Evolutionary conservation across 2,113 vertebrate genomes (phyloP), one percentile per base, ranked within the genome.

Genomic region (Sylvia atricapilla): DNA sequence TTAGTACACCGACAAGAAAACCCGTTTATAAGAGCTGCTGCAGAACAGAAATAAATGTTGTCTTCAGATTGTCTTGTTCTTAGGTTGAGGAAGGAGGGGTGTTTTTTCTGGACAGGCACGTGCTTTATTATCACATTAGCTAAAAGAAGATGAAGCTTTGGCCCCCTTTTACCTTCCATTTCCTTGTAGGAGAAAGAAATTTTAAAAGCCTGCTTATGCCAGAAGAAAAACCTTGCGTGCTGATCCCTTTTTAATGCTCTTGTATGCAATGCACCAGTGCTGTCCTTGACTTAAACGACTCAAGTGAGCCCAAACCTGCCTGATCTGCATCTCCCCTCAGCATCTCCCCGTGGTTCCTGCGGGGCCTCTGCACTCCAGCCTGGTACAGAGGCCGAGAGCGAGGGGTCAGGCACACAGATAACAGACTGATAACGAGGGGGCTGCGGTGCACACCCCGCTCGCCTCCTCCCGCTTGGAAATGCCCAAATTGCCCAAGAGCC

Each of bases 131-230:
- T 46, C 68, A 77, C 35, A 25, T 74, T 43, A 68, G 28, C 35
- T 60, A 35, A 17, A 87, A 49, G 46, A 92, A 93, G 76, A 88
- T 50, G 68, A 63, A 89, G 64, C 72, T 70, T 88, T 82, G 80
- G 5, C 58, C 66, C 35, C 39, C 44, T 74, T 92, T 84, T n/a
- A 77, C 55, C 17, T 21, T 85, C 46, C 0, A 4, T 84, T 90
- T 92, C 44, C 28, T 68, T 2, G 1, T 9, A 37, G 44, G n/a
- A 76, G n/a, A 66, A 81, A 70, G 23, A 63, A 91, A 66, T 30
- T 70, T 63, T 37, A 64, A 81, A 46, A 64, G 18, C 20, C n/a
- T 72, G 25, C 46, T 86, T 53, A 50, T 0, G 1, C 20, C 41
- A 30, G 79, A 33, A 58, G 37, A 70, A 72, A 67, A 92, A 56